Evolutionary conservation across 2,888 invertebrate genomes (phyloP).

Genomic region (Tupiocoris notatus): DNA sequence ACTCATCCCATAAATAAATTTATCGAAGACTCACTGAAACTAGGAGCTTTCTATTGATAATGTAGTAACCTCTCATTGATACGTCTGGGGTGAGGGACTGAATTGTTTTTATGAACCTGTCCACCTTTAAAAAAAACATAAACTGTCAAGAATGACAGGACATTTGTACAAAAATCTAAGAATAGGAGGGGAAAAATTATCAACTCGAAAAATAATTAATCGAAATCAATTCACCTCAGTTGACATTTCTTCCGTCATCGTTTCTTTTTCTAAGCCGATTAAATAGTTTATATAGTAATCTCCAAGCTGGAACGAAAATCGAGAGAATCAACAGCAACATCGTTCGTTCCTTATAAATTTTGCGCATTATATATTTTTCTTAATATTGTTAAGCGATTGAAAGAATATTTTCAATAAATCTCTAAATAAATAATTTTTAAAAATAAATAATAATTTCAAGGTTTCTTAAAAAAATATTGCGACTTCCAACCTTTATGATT

Average conservation of each 20-base stretch:
- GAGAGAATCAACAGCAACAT: too few relatives aligned
- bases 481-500: too few relatives aligned
- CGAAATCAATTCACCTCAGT: background rate
- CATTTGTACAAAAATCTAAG: background rate
- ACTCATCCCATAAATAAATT: too few relatives aligned
- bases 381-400: too few relatives aligned
- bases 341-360: too few relatives aligned
- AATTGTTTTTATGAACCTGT: background rate
- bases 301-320: background rate
- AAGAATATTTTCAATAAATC: too few relatives aligned
- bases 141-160: background rate
- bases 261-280: background rate
- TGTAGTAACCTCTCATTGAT: background rate
- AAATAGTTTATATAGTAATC: background rate
- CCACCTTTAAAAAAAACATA: too few relatives aligned
- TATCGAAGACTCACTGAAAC: background rate
- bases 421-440: too few relatives aligned
- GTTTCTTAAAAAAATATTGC: background rate
- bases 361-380: too few relatives aligned
- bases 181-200: background rate
- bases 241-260: background rate
- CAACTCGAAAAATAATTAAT: too few relatives aligned
- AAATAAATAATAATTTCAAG: too few relatives aligned
- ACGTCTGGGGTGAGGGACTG: background rate
- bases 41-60: background rate